Base-by-base conservation (phyloP, 2,113 vertebrate species). In the Todiramphus chloris region DNA sequence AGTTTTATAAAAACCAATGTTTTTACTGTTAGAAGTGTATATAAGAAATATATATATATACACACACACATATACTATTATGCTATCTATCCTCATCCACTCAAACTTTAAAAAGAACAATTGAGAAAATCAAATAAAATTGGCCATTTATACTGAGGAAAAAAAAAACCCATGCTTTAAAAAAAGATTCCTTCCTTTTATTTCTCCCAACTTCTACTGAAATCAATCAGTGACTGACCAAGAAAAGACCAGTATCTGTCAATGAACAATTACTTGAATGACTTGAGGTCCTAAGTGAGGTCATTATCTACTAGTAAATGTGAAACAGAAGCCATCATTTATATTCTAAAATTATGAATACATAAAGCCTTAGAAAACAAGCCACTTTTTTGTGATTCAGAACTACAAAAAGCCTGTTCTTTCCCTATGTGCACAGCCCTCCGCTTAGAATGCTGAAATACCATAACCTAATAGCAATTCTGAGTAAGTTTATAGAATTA, bases 131-230 rank as follows among this genome's bases (percentile, higher is more conserved):
- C 3, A 35, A 75, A 55, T 4, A 53, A 55, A 31, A 3, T 28
- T 44, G 5, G 6, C 12, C 5, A 70, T 55, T 55, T 62, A 13
- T 3, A 63, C 6, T 7, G 6, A 30, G 50, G 25, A 51, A 87
- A 77, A 33, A 55, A 51, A 41, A 12, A 1, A 0, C 0, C 2
- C 17, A 62, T 2, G 5, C 17, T 46, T 83, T 73, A 41, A 24
- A 13, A 13, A 58, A 44, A 75, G 18, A 80, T 55, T 75, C 63
- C 5, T 90, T 33, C 10, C 50, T 91, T 75, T 69, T 58, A 63
- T 70, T 88, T 74, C 39, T 88, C 27, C 30, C 30, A 83, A 5
- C 5, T 58, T 21, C 19, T 58, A 72, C 8, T 28, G 14, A 87
- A 94, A 77, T 70, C 37, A 70, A 46, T 46, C 10, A 33, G 43